These are phyloP conservation scores for Matsumurasca onukii DNA, from an alignment of 1,140 invertebrate species.

Conservation along the genomic window DNA sequence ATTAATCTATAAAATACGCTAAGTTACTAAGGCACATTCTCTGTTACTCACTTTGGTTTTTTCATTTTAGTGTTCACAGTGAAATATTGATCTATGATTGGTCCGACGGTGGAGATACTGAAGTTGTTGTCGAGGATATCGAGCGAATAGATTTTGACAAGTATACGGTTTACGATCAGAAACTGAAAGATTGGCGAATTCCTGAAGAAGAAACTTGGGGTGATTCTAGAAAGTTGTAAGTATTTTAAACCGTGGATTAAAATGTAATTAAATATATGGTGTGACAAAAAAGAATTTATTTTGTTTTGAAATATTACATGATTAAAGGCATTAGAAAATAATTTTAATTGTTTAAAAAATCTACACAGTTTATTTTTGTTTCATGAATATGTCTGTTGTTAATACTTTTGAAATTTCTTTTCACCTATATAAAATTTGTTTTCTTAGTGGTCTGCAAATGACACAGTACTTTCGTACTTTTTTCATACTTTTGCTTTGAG, in stretches of 20 bases:
- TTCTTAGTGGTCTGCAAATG: no score
- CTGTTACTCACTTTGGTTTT: no score
- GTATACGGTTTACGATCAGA: conserved; percentile 53
- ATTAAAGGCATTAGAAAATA: background rate
- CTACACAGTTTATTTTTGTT: background rate
- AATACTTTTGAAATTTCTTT: background rate
- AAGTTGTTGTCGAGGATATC: conserved; percentile 83
- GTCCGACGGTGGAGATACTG: conserved; percentile 73
- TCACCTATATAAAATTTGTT: no score
- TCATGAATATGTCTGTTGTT: background rate
- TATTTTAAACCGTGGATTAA: conserved; percentile 8
- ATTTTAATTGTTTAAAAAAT: background rate
- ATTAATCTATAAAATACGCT: no score
- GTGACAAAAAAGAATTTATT: background rate
- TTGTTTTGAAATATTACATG: background rate
- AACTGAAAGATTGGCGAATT: conserved; percentile 75
- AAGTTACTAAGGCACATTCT: no score
- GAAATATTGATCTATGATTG: conserved; percentile 87
- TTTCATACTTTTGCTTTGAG: no score
- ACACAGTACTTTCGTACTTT: no score
- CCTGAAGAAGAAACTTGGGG: conserved; percentile 60
- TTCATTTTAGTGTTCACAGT: conserved; percentile 58
- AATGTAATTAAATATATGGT: background rate
- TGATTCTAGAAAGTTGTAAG: conserved; percentile 54
- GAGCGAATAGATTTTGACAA: conserved; percentile 75